Base-by-base conservation (phyloP, 2,113 vertebrate species). In the Rhinichthys klamathensis region DNA sequence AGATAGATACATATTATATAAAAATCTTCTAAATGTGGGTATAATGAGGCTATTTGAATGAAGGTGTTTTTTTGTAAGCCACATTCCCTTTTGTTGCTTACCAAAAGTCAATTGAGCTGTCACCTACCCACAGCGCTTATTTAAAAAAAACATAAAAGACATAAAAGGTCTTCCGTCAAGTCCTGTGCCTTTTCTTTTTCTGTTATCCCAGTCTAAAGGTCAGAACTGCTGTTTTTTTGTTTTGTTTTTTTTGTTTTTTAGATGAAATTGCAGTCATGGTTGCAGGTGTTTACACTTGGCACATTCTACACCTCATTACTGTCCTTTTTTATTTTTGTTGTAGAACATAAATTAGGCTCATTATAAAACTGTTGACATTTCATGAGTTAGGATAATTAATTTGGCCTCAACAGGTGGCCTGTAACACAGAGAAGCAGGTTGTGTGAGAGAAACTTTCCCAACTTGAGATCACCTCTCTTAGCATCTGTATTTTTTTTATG, bases 321-420 rank as follows among this genome's bases (percentile, higher is more conserved):
- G 35, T 51, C 23, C 44, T 41, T 78, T 35, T 56, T 32, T 75
- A 6, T 2, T 35, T 56, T 23, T 32, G 16, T 56, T 32, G 16
- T 23, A 13, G 18, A 13, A 51, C 60, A 58, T 61, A 76, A 30
- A 63, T 84, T 74, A 49, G 38, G 44, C 73, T 58, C 49, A 85
- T 80, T 79, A 90, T 81, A 87, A 61, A 92, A 89, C 85, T 80
- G 80, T 81, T 1, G 25, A n/a, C 51, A n/a, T 38, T 58, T n/a
- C 35, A 23, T 7, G 18, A 77, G 9, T 13, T 60, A 15, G 30
- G 12, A 9, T 38, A 78, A 60, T 78, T 2, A 15, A 38, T 60
- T 11, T 21, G 27, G 30, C 30, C 9, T 56, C 27, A 11, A 60
- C 1, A 32, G 46, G 74, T 70, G 32, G 32, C 32, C 67, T 70